These are phyloP conservation scores for Thalassarche chlororhynchos DNA, from an alignment of 2,113 vertebrate genomes.

Conservation along the genomic window DNA sequence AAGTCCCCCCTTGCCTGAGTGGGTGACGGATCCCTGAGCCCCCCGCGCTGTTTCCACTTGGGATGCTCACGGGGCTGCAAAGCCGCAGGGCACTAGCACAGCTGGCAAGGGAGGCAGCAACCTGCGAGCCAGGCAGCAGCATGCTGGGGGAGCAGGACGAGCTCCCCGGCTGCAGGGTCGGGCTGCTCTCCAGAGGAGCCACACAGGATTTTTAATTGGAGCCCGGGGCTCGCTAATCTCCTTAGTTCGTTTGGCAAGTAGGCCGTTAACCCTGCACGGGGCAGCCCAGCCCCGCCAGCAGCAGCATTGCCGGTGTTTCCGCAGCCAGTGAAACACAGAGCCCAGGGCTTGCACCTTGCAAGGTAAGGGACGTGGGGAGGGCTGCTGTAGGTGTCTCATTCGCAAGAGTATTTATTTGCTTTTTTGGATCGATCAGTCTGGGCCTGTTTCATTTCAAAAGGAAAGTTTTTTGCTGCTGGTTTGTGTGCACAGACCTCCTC, in stretches of 20 bases:
- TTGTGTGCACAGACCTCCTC: background rate
- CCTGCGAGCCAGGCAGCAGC: background rate
- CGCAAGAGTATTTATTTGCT: background rate
- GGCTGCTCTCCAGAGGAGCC: background rate
- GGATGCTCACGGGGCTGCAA: background rate
- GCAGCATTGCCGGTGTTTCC: fast-evolving
- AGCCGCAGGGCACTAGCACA: fast-evolving
- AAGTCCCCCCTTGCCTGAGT: fast-evolving
- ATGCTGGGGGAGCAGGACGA: background rate
- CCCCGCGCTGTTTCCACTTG: background rate
- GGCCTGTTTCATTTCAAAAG: background rate
- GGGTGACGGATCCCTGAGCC: too few species aligned
- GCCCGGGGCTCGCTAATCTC: background rate
- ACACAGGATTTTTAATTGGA: background rate
- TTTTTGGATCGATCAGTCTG: background rate
- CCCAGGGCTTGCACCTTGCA: background rate
- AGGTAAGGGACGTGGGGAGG: background rate
- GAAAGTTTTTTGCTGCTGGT: background rate
- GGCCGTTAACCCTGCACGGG: background rate
- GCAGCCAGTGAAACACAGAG: background rate
- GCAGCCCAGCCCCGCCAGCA: background rate
- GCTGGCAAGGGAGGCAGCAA: background rate
- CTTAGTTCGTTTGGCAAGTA: background rate
- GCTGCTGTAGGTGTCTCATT: background rate
- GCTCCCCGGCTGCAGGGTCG: background rate